These are phyloP conservation scores for Belonocnema kinseyi DNA, from an alignment of 1,140 invertebrate species.

Conservation along the genomic window DNA sequence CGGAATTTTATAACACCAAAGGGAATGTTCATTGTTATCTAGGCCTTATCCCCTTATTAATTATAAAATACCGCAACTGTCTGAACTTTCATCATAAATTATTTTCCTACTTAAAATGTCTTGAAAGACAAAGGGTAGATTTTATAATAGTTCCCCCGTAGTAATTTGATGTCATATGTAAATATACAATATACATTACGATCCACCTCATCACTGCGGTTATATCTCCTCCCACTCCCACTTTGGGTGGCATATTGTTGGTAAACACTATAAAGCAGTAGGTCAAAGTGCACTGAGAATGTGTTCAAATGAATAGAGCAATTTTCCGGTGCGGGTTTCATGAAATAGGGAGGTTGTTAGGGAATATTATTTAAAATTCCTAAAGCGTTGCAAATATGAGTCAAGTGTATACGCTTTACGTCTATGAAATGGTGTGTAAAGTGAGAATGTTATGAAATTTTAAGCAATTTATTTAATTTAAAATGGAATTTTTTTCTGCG, in stretches of 20 bases:
- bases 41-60: too few relatives aligned
- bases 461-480: too few relatives aligned
- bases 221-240: slow-evolving; percentile 39
- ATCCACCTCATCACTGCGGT: slow-evolving; percentile 52
- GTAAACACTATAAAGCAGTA: slow-evolving; percentile 39
- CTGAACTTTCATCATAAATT: too few relatives aligned
- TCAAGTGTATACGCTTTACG: neutral
- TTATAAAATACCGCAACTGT: too few relatives aligned
- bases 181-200: slow-evolving; percentile 56
- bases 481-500: too few relatives aligned
- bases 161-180: slow-evolving; percentile 49
- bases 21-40: too few relatives aligned
- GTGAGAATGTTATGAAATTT: too few relatives aligned
- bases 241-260: slow-evolving; percentile 53
- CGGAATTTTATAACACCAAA: too few relatives aligned
- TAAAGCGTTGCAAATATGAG: neutral
- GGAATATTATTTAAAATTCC: neutral
- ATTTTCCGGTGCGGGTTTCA: neutral
- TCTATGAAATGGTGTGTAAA: neutral
- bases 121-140: slow-evolving; percentile 44
- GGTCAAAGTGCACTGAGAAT: slow-evolving; percentile 16
- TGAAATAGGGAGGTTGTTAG: neutral
- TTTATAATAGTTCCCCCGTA: too few relatives aligned
- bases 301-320: slow-evolving; percentile 39
- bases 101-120: neutral